Percentiles rank a stretch among this genome's conserved stretches.
Evolutionary conservation across 2,888 invertebrate species (phyloP).

Genomic region (Hemistola chrysoprasaria): DNA sequence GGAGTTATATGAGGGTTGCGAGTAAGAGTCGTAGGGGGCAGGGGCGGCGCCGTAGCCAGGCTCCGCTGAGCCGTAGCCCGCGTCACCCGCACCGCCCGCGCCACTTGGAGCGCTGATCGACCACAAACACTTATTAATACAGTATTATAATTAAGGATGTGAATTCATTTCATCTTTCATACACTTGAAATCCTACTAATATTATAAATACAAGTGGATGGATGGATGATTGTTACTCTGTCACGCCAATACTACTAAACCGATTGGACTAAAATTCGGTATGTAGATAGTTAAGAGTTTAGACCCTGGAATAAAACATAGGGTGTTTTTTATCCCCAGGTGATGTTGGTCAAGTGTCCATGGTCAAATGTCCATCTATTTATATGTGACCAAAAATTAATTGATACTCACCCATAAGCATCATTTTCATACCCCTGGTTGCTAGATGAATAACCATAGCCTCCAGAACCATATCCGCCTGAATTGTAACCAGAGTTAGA

Average conservation of each 20-base stretch:
- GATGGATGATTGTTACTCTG: too few relatives aligned
- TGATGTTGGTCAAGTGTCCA: too few relatives aligned
- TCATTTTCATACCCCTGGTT: slow-evolving; percentile 68
- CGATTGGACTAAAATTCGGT: too few relatives aligned
- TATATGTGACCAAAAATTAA: too few relatives aligned
- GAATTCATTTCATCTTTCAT: too few relatives aligned
- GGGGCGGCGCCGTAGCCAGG: slow-evolving; percentile 58
- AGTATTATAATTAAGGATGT: not conserved
- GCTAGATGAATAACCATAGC: slow-evolving; percentile 67
- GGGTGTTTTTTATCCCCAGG: too few relatives aligned
- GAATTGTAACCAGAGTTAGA: slow-evolving; percentile 58
- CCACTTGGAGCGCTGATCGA: slow-evolving; percentile 27
- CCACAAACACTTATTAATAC: not conserved
- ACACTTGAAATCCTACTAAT: too few relatives aligned
- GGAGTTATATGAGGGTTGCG: slow-evolving; percentile 63
- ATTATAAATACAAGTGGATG: too few relatives aligned
- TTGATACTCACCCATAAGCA: slow-evolving; percentile 65
- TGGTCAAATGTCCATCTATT: too few relatives aligned
- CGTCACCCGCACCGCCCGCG: slow-evolving; percentile 65
- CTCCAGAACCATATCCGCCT: slow-evolving; percentile 53
- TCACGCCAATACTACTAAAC: too few relatives aligned
- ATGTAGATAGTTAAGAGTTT: too few relatives aligned
- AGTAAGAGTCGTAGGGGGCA: slow-evolving; percentile 63
- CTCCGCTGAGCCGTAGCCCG: slow-evolving; percentile 66
- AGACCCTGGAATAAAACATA: too few relatives aligned